These are phyloP conservation scores for Sebastes trivittatus DNA, from an alignment of 2,797 vertebrate species.

Conservation along the genomic window DNA sequence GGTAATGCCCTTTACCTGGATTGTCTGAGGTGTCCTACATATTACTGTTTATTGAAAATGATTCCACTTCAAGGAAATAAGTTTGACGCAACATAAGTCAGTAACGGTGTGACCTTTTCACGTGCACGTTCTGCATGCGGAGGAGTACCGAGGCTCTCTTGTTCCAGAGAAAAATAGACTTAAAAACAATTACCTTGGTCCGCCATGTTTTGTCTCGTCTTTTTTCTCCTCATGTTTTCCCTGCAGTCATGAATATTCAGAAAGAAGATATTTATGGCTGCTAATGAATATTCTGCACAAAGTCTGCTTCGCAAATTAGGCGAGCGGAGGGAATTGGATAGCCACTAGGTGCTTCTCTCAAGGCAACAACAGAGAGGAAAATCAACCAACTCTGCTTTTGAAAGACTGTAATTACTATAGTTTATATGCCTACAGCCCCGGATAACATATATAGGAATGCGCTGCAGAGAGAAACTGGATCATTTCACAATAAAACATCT, in stretches of 20 bases:
- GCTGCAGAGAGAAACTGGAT: background rate
- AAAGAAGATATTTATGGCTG: slow-evolving; percentile 50
- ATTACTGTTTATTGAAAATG: background rate
- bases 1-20: background rate
- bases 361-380: slow-evolving; percentile 29
- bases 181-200: slow-evolving; percentile 2
- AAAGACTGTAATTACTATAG: slow-evolving; percentile 27
- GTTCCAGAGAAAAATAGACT: slow-evolving; percentile 3
- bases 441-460: background rate
- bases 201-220: slow-evolving; percentile 16
- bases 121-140: background rate
- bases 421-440: background rate
- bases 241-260: slow-evolving; percentile 69
- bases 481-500: background rate
- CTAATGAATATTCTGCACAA: slow-evolving; percentile 64
- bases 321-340: slow-evolving; percentile 43
- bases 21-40: background rate
- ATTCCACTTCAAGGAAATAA: background rate
- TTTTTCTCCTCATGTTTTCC: slow-evolving; percentile 32
- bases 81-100: background rate
- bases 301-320: slow-evolving; percentile 51
- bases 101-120: background rate
- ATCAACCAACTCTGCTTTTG: slow-evolving; percentile 19
- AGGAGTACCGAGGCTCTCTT: background rate
- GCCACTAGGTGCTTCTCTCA: slow-evolving; percentile 45